Evolutionary conservation across 2,888 invertebrate species (phyloP).

Genomic region (Octodonta nipae): DNA sequence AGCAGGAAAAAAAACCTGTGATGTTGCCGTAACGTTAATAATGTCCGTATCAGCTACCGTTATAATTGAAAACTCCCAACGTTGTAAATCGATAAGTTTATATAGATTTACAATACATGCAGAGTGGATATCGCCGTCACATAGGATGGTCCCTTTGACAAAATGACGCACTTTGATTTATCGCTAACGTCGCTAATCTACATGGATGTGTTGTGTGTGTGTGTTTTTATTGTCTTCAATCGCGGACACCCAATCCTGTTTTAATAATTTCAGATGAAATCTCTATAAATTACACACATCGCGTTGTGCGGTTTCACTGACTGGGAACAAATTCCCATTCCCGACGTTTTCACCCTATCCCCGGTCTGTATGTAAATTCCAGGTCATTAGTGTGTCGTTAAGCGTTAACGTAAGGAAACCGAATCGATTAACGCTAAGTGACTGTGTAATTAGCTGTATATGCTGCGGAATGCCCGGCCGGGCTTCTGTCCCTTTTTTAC

Average conservation of each 20-base stretch:
- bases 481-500: conserved; percentile 7
- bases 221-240: conserved; percentile 35
- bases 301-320: too few relatives aligned
- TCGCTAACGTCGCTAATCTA: conserved; percentile 38
- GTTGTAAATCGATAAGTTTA: too few relatives aligned
- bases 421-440: conserved; percentile 41
- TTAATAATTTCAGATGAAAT: conserved; percentile 11
- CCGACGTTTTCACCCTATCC: conserved; percentile 13
- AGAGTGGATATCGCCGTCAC: too few relatives aligned
- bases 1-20: too few relatives aligned
- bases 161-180: conserved; percentile 39
- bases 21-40: too few relatives aligned
- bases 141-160: conserved; percentile 24
- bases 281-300: conserved; percentile 7
- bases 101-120: too few relatives aligned
- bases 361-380: conserved; percentile 35
- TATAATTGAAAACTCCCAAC: too few relatives aligned
- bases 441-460: conserved; percentile 40
- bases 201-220: conserved; percentile 37
- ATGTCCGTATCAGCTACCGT: too few relatives aligned
- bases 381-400: conserved; percentile 40
- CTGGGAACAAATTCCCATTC: conserved; percentile 10
- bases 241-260: conserved; percentile 3
- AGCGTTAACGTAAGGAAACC: conserved; percentile 39
- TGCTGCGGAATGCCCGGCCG: conserved; percentile 18